phyloP scores from a whole-genome alignment of 1,140 invertebrate species.

The Rhopalosiphum maidis region DNA sequence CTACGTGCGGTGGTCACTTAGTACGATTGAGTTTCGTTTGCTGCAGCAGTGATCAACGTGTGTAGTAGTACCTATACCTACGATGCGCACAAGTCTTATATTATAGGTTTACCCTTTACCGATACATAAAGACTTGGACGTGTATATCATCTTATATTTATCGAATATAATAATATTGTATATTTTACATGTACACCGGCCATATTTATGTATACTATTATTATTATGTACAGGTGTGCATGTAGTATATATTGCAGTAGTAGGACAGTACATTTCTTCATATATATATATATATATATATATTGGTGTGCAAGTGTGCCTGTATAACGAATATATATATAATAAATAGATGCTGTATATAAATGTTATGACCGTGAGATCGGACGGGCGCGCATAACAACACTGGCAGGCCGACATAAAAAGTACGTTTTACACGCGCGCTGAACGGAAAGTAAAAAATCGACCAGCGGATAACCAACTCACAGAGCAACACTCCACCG shows the following conservation, averaged over 20 bases:
- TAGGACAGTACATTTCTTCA: not conserved
- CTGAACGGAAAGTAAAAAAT: not conserved
- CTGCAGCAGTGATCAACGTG: not conserved
- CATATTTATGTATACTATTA: not conserved
- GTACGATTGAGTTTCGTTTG: constrained; percentile 1
- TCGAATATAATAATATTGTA: not conserved
- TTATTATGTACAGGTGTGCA: not conserved
- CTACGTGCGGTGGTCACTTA: not conserved
- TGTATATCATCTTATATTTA: not conserved
- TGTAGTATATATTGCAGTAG: not conserved
- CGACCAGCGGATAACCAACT: not conserved
- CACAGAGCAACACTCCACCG: not conserved
- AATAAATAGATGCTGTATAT: not conserved
- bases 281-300: not conserved
- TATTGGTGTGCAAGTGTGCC: not conserved
- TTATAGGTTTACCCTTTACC: too few species aligned
- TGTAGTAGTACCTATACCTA: not conserved
- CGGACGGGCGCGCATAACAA: not conserved
- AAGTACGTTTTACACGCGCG: not conserved
- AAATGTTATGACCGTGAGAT: not conserved
- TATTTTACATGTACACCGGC: not conserved
- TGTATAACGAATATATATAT: not conserved
- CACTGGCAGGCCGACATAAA: not conserved
- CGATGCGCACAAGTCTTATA: too few species aligned
- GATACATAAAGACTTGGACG: too few species aligned